Conservation (phyloP, 2,113 vertebrate genomes). For the Peromyscus californicus region DNA sequence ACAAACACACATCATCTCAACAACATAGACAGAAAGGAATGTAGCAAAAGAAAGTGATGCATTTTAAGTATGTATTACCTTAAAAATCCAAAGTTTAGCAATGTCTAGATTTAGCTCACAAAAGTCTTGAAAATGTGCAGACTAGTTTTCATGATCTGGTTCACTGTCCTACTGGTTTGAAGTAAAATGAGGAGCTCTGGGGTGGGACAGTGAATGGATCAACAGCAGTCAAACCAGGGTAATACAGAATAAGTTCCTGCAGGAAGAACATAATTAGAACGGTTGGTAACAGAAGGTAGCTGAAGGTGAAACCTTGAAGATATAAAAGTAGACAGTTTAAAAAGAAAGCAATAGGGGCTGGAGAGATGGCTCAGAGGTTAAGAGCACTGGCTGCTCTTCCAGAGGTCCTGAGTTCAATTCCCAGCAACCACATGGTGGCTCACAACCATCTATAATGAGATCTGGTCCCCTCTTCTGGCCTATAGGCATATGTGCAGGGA, state of each 20-base stretch:
- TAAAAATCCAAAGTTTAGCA: background rate
- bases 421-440: too few species aligned
- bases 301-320: background rate
- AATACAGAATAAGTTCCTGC: background rate
- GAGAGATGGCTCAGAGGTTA: too few species aligned
- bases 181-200: background rate
- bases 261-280: background rate
- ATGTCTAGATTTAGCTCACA: slow-evolving; percentile 5
- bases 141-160: background rate
- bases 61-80: slow-evolving; percentile 23
- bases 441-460: too few species aligned
- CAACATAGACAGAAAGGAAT: background rate
- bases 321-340: background rate
- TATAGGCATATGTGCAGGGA: too few species aligned
- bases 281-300: background rate
- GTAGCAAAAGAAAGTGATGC: background rate
- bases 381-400: too few species aligned
- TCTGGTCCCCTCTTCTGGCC: too few species aligned
- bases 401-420: too few species aligned
- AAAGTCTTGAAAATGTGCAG: background rate
- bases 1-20: background rate
- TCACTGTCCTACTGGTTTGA: background rate
- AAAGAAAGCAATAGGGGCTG: background rate
- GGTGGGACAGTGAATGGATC: background rate
- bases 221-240: background rate